Conservation (phyloP, 2,113 vertebrate genomes). For the Pollachius pollachius region DNA sequence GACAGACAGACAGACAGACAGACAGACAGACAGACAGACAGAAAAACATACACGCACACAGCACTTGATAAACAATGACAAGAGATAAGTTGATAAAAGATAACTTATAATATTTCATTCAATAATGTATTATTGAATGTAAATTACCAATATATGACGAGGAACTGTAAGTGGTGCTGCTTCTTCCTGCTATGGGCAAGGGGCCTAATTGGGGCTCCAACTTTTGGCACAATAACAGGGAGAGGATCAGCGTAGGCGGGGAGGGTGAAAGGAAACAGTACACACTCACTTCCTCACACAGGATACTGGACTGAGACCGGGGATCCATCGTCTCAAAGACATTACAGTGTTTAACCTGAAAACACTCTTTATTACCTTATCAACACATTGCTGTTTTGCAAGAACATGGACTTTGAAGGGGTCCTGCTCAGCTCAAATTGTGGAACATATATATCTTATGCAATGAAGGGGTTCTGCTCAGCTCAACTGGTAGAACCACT, state of each 20-base stretch:
- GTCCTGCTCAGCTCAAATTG: not conserved
- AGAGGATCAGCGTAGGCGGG: slow-evolving; percentile 36
- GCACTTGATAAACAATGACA: too few relatives aligned
- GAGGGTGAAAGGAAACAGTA: slow-evolving; percentile 62
- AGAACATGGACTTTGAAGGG: not conserved
- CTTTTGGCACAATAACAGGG: slow-evolving; percentile 41
- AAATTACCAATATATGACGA: too few relatives aligned
- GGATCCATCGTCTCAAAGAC: slow-evolving; percentile 57
- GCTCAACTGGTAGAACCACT: too few relatives aligned
- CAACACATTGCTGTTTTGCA: slow-evolving; percentile 19
- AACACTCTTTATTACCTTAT: slow-evolving; percentile 25
- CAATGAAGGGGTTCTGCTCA: too few relatives aligned
- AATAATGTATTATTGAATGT: too few relatives aligned
- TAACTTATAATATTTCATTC: too few relatives aligned
- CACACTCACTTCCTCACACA: slow-evolving; percentile 71
- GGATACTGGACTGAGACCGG: slow-evolving; percentile 63
- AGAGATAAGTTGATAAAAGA: too few relatives aligned
- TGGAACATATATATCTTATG: too few relatives aligned
- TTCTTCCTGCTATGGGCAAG: too few relatives aligned
- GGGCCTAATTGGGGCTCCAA: slow-evolving; percentile 15
- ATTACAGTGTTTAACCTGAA: slow-evolving; percentile 35
- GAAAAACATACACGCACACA: too few relatives aligned
- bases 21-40: not conserved
- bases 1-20: too few relatives aligned
- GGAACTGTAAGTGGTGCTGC: too few relatives aligned